Conservation (phyloP, 2,888 invertebrate species). For the Caprella mutica region DNA sequence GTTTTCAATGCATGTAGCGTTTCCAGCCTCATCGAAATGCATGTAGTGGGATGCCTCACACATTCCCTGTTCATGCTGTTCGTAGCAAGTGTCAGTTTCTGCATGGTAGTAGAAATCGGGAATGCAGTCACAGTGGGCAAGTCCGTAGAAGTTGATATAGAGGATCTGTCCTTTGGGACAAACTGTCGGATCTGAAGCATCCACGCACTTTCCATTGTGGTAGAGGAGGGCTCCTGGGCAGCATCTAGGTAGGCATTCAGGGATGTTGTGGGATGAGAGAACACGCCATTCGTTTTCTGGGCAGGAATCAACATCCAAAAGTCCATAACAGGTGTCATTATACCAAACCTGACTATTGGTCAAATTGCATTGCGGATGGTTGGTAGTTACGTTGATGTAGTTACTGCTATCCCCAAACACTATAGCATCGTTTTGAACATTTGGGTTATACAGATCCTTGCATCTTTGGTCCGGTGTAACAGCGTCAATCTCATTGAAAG, state of each 20-base stretch:
- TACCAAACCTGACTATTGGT: neutral
- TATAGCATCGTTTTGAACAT: no score
- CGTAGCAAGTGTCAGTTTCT: conserved; percentile 11
- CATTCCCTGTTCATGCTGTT: conserved; percentile 11
- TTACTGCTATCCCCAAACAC: no score
- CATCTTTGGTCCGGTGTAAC: no score
- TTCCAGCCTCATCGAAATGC: neutral
- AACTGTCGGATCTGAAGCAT: neutral
- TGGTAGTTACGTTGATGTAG: no score
- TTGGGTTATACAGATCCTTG: no score
- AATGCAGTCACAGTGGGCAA: conserved; percentile 21
- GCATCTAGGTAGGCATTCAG: conserved; percentile 5
- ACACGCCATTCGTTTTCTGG: conserved; percentile 17
- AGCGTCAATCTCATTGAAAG: no score
- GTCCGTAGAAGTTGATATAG: conserved; percentile 16
- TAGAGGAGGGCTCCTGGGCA: conserved; percentile 14
- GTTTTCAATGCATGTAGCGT: conserved; percentile 14
- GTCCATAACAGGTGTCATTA: conserved; percentile 5
- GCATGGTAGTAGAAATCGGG: conserved; percentile 12
- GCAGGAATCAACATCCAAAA: conserved; percentile 7
- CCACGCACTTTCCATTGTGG: conserved; percentile 13
- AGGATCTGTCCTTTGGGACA: conserved; percentile 21
- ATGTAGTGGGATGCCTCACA: conserved; percentile 12
- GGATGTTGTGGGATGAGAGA: neutral
- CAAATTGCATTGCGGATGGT: neutral